phyloP scores from a whole-genome alignment of 2,113 vertebrate genomes.

The Elgaria multicarinata region DNA sequence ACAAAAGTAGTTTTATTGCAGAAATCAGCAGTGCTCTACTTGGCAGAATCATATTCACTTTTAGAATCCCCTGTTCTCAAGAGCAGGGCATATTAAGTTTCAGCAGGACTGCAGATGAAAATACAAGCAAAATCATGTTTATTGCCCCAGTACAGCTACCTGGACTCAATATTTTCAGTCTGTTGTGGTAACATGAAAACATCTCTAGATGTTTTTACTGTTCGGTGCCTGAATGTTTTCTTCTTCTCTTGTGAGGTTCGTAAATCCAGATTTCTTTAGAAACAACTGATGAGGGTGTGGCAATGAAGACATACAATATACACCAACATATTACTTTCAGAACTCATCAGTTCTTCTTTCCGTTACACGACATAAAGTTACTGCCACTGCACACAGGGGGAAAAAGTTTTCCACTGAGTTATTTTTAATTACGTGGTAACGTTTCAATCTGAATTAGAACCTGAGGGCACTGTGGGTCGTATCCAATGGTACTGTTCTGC shows the following conservation, averaged over 20 bases:
- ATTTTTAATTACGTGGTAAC: conserved; percentile 3
- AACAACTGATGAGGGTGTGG: conserved; percentile 48
- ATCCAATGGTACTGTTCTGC: too few relatives aligned
- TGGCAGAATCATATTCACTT: not conserved
- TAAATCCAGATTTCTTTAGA: not conserved
- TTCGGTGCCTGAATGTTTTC: not conserved
- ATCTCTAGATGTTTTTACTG: not conserved
- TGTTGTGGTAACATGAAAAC: not conserved
- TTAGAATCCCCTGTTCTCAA: not conserved
- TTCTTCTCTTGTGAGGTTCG: not conserved
- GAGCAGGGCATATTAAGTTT: not conserved
- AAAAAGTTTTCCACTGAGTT: not conserved
- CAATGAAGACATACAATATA: not conserved
- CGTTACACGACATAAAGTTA: not conserved
- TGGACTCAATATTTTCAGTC: not conserved
- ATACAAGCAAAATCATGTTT: not conserved
- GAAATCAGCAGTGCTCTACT: not conserved
- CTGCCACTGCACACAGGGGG: not conserved
- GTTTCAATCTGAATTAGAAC: not conserved
- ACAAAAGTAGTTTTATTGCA: not conserved
- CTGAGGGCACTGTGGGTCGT: too few relatives aligned
- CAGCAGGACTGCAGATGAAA: not conserved
- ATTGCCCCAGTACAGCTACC: not conserved
- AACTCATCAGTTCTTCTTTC: not conserved
- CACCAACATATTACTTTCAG: conserved; percentile 25